Evolutionary conservation across 2,888 invertebrate species (phyloP), one percentile per base, ranked within the genome.

Genomic region (Amiota minor): DNA sequence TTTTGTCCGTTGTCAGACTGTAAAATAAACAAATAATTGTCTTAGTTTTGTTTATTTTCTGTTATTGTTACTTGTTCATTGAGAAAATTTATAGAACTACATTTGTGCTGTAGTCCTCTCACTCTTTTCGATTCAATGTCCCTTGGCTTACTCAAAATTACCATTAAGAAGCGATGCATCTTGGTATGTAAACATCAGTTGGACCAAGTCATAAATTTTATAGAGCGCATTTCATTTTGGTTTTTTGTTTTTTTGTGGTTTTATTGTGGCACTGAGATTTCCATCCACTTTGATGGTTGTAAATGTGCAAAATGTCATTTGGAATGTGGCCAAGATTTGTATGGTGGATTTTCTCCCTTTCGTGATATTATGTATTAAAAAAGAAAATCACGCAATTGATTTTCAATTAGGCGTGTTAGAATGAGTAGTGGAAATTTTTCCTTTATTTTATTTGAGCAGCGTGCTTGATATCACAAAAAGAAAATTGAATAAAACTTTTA

Each of bases 131-230:
- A 35, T 4, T 35, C 35, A 35, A 16, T 14, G n/a, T 11, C 2
- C 53, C 6, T 45, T 35, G 62, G 45, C 14, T 12, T 14, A 16
- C 62, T 35, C 62, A 45, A 23, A 14, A 1, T 14, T 14, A 45
- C 62, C 35, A 59, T 59, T 35, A 18, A 9, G 35, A 14, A 45
- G 4, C 35, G 45, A 12, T 35, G 45, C 45, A 59, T 59, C 9
- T 62, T 45, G 2, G 45, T 45, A 62, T 35, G 62, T 62, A 18
- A 59, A 20, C 59, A 59, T 12, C 59, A 35, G 45, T n/a, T 6
- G 53, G 14, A 53, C 14, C 62, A 62, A 62, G 45, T 62, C 62
- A 62, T 62, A 62, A 62, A 62, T 62, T 62, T 62, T 59, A 59
- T 53, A 35, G 35, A 35, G 35, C 59, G 9, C 18, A 56, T n/a